phyloP scores from a whole-genome alignment of 1,140 invertebrate species.

The Liolophura sinensis region DNA sequence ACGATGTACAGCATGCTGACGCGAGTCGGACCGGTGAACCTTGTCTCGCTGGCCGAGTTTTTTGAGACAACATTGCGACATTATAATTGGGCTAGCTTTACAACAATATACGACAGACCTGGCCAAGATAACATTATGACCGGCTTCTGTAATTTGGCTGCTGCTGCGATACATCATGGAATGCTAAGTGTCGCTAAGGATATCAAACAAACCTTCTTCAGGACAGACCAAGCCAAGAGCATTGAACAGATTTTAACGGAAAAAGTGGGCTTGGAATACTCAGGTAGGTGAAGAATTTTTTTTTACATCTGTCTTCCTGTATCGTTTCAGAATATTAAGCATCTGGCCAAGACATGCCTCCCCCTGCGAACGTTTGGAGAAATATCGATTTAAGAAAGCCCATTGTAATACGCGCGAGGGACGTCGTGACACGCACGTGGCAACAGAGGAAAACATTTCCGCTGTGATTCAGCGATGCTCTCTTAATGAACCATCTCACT shows the following conservation, averaged over 20 bases:
- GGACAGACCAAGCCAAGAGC: slow-evolving; percentile 8
- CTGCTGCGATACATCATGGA: slow-evolving; percentile 25
- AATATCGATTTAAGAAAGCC: too few relatives aligned
- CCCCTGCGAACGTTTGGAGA: too few relatives aligned
- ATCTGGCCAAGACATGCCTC: too few relatives aligned
- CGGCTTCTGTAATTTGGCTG: slow-evolving; percentile 26
- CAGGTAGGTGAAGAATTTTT: slow-evolving; percentile 18
- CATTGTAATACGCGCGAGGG: too few relatives aligned
- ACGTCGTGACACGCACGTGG: too few relatives aligned
- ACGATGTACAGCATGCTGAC: slow-evolving; percentile 75
- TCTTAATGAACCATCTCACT: too few relatives aligned
- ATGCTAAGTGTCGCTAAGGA: slow-evolving; percentile 3
- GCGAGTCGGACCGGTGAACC: slow-evolving; percentile 80
- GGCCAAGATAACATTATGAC: slow-evolving; percentile 58
- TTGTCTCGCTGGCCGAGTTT: slow-evolving; percentile 71
- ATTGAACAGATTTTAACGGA: slow-evolving; percentile 14
- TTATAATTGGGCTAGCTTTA: slow-evolving; percentile 70
- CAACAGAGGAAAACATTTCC: too few relatives aligned
- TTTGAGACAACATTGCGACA: slow-evolving; percentile 67
- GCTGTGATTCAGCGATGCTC: too few relatives aligned
- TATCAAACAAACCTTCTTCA: slow-evolving; percentile 22
- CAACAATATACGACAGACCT: slow-evolving; percentile 72
- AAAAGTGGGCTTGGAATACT: slow-evolving; percentile 20
- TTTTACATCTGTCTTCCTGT: too few relatives aligned
- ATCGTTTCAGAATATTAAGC: too few relatives aligned